These are phyloP conservation scores for Hyperoplus immaculatus DNA, from an alignment of 2,797 vertebrate species.

Conservation along the genomic window DNA sequence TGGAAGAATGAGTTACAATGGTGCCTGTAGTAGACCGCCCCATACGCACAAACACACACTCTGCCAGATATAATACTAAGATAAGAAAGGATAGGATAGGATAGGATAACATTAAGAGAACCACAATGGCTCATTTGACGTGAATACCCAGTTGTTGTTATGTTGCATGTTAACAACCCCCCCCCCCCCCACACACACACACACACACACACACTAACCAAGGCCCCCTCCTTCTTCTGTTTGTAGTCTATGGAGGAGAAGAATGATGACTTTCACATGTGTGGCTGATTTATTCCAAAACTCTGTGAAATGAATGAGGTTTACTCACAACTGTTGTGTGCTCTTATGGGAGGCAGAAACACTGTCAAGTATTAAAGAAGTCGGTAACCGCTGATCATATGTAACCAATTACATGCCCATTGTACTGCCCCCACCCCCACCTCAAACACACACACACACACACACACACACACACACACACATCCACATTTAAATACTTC, in stretches of 20 bases:
- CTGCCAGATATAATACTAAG: too few relatives aligned
- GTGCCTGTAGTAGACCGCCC: too few relatives aligned
- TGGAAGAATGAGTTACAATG: too few relatives aligned
- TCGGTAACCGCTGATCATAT: slow-evolving; percentile 40
- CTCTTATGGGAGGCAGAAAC: slow-evolving; percentile 11
- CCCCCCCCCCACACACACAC: neutral
- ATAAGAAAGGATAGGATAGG: too few relatives aligned
- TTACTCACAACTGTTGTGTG: slow-evolving; percentile 19
- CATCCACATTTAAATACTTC: slow-evolving; percentile 1
- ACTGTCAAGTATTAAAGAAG: slow-evolving; percentile 21
- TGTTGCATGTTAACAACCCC: slow-evolving; percentile 8
- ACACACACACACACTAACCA: neutral
- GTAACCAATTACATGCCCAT: slow-evolving; percentile 46
- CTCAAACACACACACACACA: slow-evolving; percentile 13
- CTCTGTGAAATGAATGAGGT: slow-evolving; percentile 19
- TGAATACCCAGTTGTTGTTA: slow-evolving; percentile 12
- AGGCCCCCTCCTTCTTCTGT: neutral
- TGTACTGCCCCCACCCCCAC: neutral
- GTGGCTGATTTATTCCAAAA: slow-evolving; percentile 28
- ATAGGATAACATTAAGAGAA: slow-evolving; percentile 9
- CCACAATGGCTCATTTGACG: slow-evolving; percentile 1
- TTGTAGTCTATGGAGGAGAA: slow-evolving; percentile 13
- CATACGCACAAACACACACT: too few relatives aligned
- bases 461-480: slow-evolving; percentile 18
- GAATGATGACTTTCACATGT: slow-evolving; percentile 49